Conservation (phyloP, 2,888 invertebrate genomes). For the Polymixis lichenea region DNA sequence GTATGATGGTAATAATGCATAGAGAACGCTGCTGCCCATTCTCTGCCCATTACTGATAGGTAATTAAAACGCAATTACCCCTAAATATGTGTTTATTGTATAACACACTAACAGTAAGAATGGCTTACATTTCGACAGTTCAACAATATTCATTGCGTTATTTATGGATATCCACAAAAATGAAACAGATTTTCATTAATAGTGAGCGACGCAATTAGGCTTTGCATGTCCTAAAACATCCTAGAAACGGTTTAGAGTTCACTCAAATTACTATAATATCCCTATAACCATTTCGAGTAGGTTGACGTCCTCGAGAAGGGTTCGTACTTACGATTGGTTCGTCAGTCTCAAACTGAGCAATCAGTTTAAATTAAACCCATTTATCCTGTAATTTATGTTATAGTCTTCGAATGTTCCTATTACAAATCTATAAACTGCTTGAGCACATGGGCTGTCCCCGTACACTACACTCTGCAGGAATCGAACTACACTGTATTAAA, state of each 20-base stretch:
- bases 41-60: too few species aligned
- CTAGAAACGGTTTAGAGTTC: neutral
- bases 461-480: neutral
- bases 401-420: constrained; percentile 3
- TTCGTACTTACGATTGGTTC: neutral
- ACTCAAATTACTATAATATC: neutral
- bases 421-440: constrained; percentile 13
- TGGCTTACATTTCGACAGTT: too few species aligned
- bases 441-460: neutral
- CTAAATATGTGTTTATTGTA: too few species aligned
- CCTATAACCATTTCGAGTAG: neutral
- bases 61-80: too few species aligned
- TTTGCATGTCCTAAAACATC: neutral
- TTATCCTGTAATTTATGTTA: constrained; percentile 20
- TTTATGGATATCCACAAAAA: too few species aligned
- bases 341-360: neutral
- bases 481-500: constrained; percentile 16
- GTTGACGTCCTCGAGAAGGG: too few species aligned
- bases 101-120: too few species aligned
- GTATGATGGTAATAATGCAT: too few species aligned
- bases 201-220: too few species aligned
- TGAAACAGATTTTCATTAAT: too few species aligned
- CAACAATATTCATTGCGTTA: too few species aligned
- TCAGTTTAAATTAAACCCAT: constrained; percentile 2
- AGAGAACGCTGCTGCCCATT: too few species aligned